Evolutionary conservation across 2,888 invertebrate species (phyloP), one percentile per base, ranked within the genome.

Genomic region (Furcula furcula): DNA sequence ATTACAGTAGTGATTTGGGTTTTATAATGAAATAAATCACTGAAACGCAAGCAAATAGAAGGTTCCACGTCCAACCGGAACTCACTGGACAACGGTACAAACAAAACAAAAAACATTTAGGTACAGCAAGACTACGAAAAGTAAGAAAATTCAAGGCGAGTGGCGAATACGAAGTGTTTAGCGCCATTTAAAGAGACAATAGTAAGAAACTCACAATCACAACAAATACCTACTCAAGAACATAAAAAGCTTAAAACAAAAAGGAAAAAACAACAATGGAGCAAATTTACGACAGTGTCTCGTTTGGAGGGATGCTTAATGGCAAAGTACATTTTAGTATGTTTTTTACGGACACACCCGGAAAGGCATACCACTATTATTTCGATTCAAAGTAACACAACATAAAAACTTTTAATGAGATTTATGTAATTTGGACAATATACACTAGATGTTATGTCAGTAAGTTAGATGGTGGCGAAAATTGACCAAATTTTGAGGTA

Each of bases 171-270:
- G 52, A 61, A 58, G 55, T 63, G 47, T 55, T 54, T 36, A 48
- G 60, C 57, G 62, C 67, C 64, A 67, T 58, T 64, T 33, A 49
- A 44, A 63, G 55, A 70, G 47, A 69, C 53, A 70, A 67, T 59
- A 73, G 55, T 66, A 67, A 66, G 58, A 64, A 72, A 73, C 62
- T 59, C 75, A 79, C 73, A 76, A 54, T 65, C 66, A 84, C 77
- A 76, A 76, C 70, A 75, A 65, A 70, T 64, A 76, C 72, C 69
- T 73, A 74, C 59, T 69, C 67, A 75, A 75, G 55, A 76, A 79
- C 69, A 78, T 70, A 75, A 75, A 78, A 83, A 83, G 80, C 76
- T 74, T 58, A 51, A 68, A 74, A 65, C 42, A 66, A 68, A 65
- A 68, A 74, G 65, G 41, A 66, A 68, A 65, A 67, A 64, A 77